Percentiles rank a stretch among this genome's conserved stretches.
Evolutionary conservation across 2,113 vertebrate genomes (phyloP).

Genomic region (Vireo altiloquus): DNA sequence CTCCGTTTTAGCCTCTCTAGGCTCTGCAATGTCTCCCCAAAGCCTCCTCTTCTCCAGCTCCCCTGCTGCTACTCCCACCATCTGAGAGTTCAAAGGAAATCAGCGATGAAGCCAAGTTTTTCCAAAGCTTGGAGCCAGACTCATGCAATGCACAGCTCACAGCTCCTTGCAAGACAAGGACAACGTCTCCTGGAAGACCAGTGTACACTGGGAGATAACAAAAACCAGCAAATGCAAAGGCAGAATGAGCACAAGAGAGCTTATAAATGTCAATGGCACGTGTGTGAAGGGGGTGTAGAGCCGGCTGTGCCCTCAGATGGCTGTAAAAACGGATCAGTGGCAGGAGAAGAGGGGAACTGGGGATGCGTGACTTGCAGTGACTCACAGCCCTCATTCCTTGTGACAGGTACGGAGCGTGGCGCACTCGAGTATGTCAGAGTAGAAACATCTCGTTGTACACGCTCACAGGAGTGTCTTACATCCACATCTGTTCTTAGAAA

Average conservation of each 20-base stretch:
- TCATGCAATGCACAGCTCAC: fast-evolving
- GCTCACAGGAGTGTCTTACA: background rate
- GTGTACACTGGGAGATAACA: fast-evolving
- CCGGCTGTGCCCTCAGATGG: background rate
- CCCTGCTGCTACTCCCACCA: background rate
- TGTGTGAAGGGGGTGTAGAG: background rate
- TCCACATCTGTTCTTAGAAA: background rate
- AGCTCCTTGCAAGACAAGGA: background rate
- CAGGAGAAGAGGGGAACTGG: background rate
- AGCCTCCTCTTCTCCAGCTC: background rate
- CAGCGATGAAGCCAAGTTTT: background rate
- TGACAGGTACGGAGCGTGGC: background rate
- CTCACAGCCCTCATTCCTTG: background rate
- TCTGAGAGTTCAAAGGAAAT: background rate
- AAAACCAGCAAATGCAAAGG: background rate
- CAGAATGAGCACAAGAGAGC: background rate
- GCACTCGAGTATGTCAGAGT: fast-evolving
- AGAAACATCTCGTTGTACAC: background rate
- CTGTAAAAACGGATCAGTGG: background rate
- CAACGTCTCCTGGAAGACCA: background rate
- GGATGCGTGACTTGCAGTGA: background rate
- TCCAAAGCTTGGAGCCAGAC: background rate
- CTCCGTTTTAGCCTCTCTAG: background rate
- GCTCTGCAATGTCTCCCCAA: background rate
- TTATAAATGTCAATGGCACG: background rate